Conservation (phyloP, 2,888 invertebrate species). For the Amphipyra tragopoginis region DNA sequence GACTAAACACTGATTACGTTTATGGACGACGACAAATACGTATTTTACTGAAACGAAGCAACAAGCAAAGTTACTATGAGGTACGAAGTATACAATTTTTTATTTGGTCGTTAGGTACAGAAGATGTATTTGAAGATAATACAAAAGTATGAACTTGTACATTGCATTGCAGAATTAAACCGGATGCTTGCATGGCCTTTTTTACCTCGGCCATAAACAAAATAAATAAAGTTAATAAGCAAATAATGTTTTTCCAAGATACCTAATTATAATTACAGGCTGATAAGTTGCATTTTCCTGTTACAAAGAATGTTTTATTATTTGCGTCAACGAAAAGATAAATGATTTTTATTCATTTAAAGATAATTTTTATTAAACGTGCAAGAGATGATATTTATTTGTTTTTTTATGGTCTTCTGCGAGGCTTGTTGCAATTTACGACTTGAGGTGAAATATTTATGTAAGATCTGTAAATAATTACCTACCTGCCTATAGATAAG, state of each 20-base stretch:
- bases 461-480: too few species aligned
- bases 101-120: slow-evolving; percentile 1
- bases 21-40: too few species aligned
- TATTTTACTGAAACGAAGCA: too few species aligned
- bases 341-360: too few species aligned
- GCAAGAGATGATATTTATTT: too few species aligned
- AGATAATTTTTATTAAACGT: too few species aligned
- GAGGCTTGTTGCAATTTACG: too few species aligned
- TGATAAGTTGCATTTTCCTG: slow-evolving; percentile 3
- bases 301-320: background rate
- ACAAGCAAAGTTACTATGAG: background rate
- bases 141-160: background rate
- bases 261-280: background rate
- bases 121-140: slow-evolving; percentile 17
- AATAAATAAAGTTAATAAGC: slow-evolving; percentile 6
- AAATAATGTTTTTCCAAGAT: slow-evolving; percentile 8
- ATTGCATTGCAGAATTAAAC: background rate
- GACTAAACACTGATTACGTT: too few species aligned
- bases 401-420: too few species aligned
- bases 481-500: too few species aligned
- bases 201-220: slow-evolving; percentile 3
- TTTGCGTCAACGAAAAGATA: background rate
- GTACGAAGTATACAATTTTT: background rate
- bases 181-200: slow-evolving; percentile 8
- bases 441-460: too few species aligned